Base-by-base conservation (phyloP, 2,888 invertebrate genomes). In the Acanthoscelides obtectus region DNA sequence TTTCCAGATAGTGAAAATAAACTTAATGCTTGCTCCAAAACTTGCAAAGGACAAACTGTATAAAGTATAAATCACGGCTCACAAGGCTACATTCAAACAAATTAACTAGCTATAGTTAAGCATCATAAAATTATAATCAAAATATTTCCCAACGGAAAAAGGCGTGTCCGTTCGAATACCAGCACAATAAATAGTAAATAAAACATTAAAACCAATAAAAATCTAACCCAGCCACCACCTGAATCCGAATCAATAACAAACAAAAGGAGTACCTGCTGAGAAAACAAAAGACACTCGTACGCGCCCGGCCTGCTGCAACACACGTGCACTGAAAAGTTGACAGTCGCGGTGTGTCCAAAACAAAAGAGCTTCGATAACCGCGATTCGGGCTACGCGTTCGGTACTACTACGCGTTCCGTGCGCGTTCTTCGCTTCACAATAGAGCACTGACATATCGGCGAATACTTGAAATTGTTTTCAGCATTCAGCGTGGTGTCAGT, bases 401-500 rank as follows among this genome's bases (percentile, higher is more conserved):
- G n/a, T n/a, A n/a, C n/a, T n/a, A n/a, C n/a, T n/a, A n/a, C n/a
- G n/a, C n/a, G n/a, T n/a, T n/a, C n/a, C n/a, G n/a, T 45, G 17
- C 45, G 45, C 45, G 45, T 45, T 45, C 17, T 17, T 45, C 45
- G 45, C 45, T 45, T 45, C 45, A 45, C 45, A 45, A 45, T 45
- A 12, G 45, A 45, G 45, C 45, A 45, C 45, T 45, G 45, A 45
- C 45, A 81, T 82, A 81, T 81, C 82, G 80, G 77, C 77, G 79
- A 80, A 83, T 83, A 80, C 81, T 82, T 83, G 81, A 79, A 83
- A 84, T 84, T 83, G 83, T 83, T 84, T 82, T 81, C 79, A 79
- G 75, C 72, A 74, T 76, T 45, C 45, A 45, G 3, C 5, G 45
- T 45, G 45, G 45, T 45, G 45, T 45, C 45, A 45, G 45, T 45